Base-by-base conservation (phyloP, 2,888 invertebrate genomes). In the Thereva unica region DNA sequence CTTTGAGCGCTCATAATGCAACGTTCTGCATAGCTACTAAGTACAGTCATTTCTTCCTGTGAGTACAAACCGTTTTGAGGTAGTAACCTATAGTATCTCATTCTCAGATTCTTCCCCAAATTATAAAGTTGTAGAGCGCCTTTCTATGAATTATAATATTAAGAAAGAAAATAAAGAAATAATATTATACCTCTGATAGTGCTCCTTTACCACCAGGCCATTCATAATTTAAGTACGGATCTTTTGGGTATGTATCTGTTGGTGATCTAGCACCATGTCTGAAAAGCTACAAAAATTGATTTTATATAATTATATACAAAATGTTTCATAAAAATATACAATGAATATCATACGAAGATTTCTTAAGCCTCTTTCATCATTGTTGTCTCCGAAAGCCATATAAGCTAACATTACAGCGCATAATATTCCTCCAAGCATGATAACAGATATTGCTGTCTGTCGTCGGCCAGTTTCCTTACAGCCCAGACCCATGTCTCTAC, bases 141-240 rank as follows among this genome's bases (percentile, higher is more conserved):
- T 75, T 81, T 83, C 93, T 65, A 54, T 12, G 34, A 55, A 10
- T 40, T 10, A 55, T 56, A n/a, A 40, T 7, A 49, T 9, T 40
- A 4, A 4, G 4, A 1, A 37, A n/a, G 5, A 55, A 9, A 52
- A 47, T 55, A 7, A 49, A 4, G 8, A 52, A 10, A 37, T n/a
- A n/a, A 45, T 42, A 41, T 23, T 40, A 5, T 68, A 76, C 80
- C 75, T 73, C 75, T 9, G 92, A 93, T 35, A 96, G 84, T 61
- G 92, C 86, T 5, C 93, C 93, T 75, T 86, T 85, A 52, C 95
- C 95, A 72, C 89, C 89, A 4, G 89, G 88, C 95, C 95, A 96
- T 63, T 85, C 83, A 73, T 89, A 86, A 70, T 88, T 83, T 68
- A 85, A 85, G 76, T 92, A 86, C 1, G 92, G 91, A 81, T 96